Evolutionary conservation across 2,888 invertebrate genomes (phyloP).

Genomic region (Drosophila rellima): DNA sequence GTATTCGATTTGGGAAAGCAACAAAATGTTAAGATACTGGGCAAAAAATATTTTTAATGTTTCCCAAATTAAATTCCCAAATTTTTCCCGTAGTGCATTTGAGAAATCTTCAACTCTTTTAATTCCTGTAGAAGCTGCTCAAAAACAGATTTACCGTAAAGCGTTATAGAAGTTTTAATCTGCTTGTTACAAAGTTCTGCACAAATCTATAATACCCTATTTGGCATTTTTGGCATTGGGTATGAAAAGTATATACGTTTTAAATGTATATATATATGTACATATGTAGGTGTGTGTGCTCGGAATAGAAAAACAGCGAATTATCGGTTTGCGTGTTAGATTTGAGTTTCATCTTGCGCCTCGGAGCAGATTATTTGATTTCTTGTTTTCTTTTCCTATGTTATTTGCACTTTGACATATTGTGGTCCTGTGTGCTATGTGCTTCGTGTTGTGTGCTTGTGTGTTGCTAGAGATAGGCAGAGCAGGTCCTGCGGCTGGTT

Average conservation of each 20-base stretch:
- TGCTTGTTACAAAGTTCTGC: background rate
- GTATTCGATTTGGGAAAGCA: too few species aligned
- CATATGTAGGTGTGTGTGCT: background rate
- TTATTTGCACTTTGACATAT: constrained; percentile 68
- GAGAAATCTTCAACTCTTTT: too few species aligned
- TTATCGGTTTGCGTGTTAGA: constrained; percentile 22
- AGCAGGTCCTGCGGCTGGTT: constrained; percentile 57
- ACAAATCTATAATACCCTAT: background rate
- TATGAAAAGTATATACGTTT: background rate
- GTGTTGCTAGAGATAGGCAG: constrained; percentile 1
- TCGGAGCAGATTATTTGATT: constrained; percentile 2
- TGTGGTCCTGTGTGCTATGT: constrained; percentile 28
- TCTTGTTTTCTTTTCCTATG: constrained; percentile 18
- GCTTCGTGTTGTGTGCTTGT: background rate
- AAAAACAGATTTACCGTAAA: too few species aligned
- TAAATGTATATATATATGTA: background rate
- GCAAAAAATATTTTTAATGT: too few species aligned
- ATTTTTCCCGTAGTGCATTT: too few species aligned
- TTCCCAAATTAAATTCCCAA: too few species aligned
- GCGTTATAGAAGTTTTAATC: background rate
- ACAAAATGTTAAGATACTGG: too few species aligned
- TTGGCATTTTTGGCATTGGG: background rate
- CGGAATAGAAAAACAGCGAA: constrained; percentile 26
- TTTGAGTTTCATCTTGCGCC: constrained; percentile 4
- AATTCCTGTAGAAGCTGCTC: background rate